Evolutionary conservation across 2,113 vertebrate genomes (phyloP).

Genomic region (Erythrolamprus reginae): DNA sequence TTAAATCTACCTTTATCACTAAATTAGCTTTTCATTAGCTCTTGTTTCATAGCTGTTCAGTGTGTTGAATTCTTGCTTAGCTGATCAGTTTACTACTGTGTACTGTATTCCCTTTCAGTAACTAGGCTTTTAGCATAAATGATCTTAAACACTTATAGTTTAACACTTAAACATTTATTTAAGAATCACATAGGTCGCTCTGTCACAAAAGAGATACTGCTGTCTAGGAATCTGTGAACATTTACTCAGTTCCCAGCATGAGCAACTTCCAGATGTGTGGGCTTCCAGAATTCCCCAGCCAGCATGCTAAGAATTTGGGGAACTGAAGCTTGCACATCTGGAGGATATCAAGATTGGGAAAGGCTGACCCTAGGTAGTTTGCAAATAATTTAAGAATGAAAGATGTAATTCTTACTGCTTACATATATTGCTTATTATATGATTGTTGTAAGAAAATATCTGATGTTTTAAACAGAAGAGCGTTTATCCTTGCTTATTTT

Average conservation of each 20-base stretch:
- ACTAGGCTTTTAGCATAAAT: neutral
- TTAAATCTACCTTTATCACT: neutral
- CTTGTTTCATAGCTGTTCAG: neutral
- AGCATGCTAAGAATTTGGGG: neutral
- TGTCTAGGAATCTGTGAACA: neutral
- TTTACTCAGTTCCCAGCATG: neutral
- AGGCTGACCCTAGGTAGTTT: neutral
- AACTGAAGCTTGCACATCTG: neutral
- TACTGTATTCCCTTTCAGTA: neutral
- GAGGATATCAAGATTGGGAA: neutral
- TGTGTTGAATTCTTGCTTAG: neutral
- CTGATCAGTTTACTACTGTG: neutral
- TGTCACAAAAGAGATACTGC: neutral
- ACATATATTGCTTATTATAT: neutral
- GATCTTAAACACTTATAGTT: neutral
- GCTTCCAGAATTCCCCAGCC: neutral
- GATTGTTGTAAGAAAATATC: neutral
- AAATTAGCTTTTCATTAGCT: neutral
- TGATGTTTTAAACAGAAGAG: neutral
- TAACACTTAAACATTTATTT: slow-evolving; percentile 10
- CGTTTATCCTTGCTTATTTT: neutral
- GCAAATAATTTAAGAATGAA: neutral
- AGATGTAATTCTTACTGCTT: neutral
- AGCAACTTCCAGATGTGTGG: neutral
- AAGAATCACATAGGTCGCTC: neutral